Evolutionary conservation across 2,797 vertebrate genomes (phyloP), one percentile per base, ranked within the genome.

Genomic region (Mormyrus proboscirostris): DNA sequence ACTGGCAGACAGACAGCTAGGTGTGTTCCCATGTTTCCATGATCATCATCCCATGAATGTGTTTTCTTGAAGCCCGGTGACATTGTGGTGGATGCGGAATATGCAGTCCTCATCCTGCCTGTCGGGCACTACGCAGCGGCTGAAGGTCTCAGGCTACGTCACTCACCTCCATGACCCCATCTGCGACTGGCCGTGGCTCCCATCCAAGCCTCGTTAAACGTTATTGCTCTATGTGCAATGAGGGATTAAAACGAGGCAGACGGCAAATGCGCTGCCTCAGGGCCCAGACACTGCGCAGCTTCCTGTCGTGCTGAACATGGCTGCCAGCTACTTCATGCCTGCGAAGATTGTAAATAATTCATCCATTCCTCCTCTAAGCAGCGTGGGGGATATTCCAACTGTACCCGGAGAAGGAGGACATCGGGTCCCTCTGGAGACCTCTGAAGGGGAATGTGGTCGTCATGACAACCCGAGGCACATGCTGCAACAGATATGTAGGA

Each of bases 301-400:
- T 25, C 16, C 44, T 7, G 19, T 73, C 59, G 12, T 16, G 83
- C 82, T 89, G 49, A 86, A 41, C 82, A 89, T 86, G 47, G 88
- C 83, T 53, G 88, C 44, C 57, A 69, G 88, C 10, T 86, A 89
- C 88, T 33, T 41, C 16, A 89, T n/a, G 83, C 88, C 9, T 51
- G 83, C 14, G 0, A 33, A 50, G 47, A 44, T 10, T 65, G 25
- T 89, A 44, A 89, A 86, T 89, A 86, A 89, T 89, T 86, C 22
- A 89, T 89, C 79, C 44, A 6, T 29, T 89, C 88, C 51, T 65
- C 62, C 38, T 84, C 73, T 83, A 16, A 22, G 33, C 9, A 14
- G 25, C 44, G 44, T 65, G 57, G 47, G 12, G 88, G 88, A 85
- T 62, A 59, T 49, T 89, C 88, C 57, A 10, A 38, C 10, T 12